Evolutionary conservation across 2,797 vertebrate genomes (phyloP), one percentile per base, ranked within the genome.

Genomic region (Etheostoma nigrum): DNA sequence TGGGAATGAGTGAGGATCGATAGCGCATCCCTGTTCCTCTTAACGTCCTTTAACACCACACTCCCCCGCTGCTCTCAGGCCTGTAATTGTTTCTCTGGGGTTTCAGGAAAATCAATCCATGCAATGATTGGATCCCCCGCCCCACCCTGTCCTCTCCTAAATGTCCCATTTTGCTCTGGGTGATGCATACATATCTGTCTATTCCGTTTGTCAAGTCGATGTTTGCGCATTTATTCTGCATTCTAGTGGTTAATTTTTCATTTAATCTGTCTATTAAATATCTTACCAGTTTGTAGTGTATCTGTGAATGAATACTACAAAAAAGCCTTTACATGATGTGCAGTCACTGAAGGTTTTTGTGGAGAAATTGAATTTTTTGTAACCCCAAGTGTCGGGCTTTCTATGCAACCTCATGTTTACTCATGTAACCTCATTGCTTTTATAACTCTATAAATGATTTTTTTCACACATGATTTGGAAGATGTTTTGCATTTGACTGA

Each of bases 71-170:
- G 40, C 79, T 69, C 82, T 78, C 73, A 47, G 44, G 23, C 65
- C 57, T 77, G 83, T 91, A 90, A 92, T 93, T 90, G 84, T 85
- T 91, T 92, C 77, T 86, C 76, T 86, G 74, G 33, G 78, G 86
- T 84, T 76, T 0, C 57, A 72, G 53, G 67, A 84, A 89, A 92
- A 90, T 92, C 88, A 86, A 91, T 92, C 62, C 74, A 47, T 40
- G 63, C 81, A 82, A 84, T 83, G 85, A 89, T 91, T 92, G 88
- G 78, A 88, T 88, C 70, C 21, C 45, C 5, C 40, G 1, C 25
- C 47, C 42, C 19, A 21, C 68, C 40, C 51, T 10, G 45, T 59
- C 30, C 45, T 63, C n/a, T 61, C 47, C 74, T 81, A 75, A 86
- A 85, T 44, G 74, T 81, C 69, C 64, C 67, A 62, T 67, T 44